phyloP scores from a whole-genome alignment of 2,113 vertebrate species.

The Corythornis cristatus region DNA sequence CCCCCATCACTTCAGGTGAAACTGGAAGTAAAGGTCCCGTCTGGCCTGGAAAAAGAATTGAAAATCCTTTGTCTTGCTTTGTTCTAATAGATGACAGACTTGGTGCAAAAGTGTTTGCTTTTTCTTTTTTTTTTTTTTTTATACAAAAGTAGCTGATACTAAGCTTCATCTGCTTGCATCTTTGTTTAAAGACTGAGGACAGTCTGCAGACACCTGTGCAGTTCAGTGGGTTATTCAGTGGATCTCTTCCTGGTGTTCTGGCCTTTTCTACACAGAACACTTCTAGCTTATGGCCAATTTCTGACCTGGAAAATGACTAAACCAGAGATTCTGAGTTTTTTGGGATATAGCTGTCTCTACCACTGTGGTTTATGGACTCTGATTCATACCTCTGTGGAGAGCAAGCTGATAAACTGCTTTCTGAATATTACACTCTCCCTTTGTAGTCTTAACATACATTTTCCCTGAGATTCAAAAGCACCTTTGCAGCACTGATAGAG shows the following conservation, averaged over 20 bases:
- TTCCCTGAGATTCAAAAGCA: neutral
- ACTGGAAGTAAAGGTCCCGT: fast-evolving
- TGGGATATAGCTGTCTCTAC: neutral
- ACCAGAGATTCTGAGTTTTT: neutral
- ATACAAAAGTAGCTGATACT: neutral
- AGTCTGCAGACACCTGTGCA: fast-evolving
- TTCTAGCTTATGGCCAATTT: neutral
- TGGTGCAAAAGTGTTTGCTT: neutral
- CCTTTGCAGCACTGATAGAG: neutral
- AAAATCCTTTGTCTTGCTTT: neutral
- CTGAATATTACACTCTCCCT: neutral
- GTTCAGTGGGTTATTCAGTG: neutral
- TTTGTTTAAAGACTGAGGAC: neutral
- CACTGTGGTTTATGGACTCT: neutral
- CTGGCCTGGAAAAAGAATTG: neutral
- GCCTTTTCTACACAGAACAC: neutral
- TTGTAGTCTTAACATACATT: neutral
- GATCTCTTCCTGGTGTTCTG: neutral
- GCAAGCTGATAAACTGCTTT: neutral
- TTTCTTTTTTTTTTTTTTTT: neutral
- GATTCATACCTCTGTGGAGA: neutral
- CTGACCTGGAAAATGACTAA: neutral
- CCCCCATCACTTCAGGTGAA: neutral
- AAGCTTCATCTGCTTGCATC: neutral
- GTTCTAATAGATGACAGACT: neutral